A percentile compares a stretch with the other conserved stretches of the same genome.
phyloP scores from a whole-genome alignment of 2,888 invertebrate species.

The Tiphia femorata region DNA sequence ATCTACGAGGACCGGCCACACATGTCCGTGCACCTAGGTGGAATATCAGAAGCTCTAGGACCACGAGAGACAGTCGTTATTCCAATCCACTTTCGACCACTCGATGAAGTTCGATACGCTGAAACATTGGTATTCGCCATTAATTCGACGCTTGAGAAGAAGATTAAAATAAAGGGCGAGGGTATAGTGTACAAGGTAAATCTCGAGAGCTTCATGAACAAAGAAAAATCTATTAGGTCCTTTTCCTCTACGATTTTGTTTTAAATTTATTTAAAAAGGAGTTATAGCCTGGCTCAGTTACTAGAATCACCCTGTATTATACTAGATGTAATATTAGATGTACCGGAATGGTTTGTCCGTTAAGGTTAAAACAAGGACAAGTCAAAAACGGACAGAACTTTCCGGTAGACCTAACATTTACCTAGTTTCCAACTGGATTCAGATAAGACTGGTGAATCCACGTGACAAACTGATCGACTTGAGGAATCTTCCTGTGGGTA shows the following conservation, averaged over 20 bases:
- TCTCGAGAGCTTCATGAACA: too few species aligned
- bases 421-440: background rate
- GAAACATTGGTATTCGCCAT: constrained; percentile 72
- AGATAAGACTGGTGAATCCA: constrained; percentile 63
- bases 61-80: constrained; percentile 69
- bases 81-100: constrained; percentile 73
- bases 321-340: too few species aligned
- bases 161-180: constrained; percentile 73
- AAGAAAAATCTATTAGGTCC: too few species aligned
- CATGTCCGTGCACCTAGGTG: constrained; percentile 70
- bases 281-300: too few species aligned
- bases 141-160: constrained; percentile 71
- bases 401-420: too few species aligned
- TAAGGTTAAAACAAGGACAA: too few species aligned
- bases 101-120: constrained; percentile 70
- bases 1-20: constrained; percentile 70
- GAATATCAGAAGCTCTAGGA: constrained; percentile 63
- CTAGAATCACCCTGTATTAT: too few species aligned
- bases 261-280: too few species aligned
- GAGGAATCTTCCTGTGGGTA: constrained; percentile 68
- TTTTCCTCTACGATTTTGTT: too few species aligned
- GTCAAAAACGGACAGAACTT: too few species aligned
- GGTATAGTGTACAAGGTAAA: constrained; percentile 66
- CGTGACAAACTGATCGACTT: constrained; percentile 67
- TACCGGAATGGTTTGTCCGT: too few species aligned